phyloP scores from a whole-genome alignment of 2,888 invertebrate genomes.

The Machimus rusticus region DNA sequence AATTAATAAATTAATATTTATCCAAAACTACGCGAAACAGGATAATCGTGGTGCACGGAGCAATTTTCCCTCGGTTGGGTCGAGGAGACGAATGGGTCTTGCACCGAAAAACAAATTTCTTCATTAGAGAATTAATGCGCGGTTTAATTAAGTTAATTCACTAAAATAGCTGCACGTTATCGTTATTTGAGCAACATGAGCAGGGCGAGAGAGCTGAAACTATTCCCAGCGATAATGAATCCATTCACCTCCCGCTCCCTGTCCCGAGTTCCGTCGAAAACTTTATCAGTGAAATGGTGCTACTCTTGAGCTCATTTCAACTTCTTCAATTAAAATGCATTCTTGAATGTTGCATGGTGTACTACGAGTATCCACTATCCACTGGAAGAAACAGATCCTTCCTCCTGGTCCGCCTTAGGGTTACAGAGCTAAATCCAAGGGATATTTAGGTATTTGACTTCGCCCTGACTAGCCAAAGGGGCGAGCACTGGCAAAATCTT shows the following conservation, averaged over 20 bases:
- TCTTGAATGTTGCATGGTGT: constrained; percentile 13
- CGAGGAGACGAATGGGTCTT: background rate
- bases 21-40: background rate
- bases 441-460: background rate
- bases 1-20: constrained; percentile 30
- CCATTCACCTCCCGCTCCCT: constrained; percentile 17
- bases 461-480: background rate
- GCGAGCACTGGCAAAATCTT: background rate
- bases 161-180: constrained; percentile 33
- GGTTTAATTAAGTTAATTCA: constrained; percentile 46
- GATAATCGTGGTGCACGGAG: background rate
- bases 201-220: background rate
- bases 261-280: background rate
- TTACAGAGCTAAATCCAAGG: background rate
- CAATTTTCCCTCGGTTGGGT: background rate
- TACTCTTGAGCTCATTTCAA: constrained; percentile 22
- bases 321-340: constrained; percentile 28
- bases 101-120: constrained; percentile 28
- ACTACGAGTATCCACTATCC: background rate
- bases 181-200: constrained; percentile 18
- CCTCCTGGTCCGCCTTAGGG: background rate
- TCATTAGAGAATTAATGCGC: constrained; percentile 41
- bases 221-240: constrained; percentile 9
- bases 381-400: background rate
- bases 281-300: constrained; percentile 21